These are phyloP conservation scores for Chiridota heheva DNA, from an alignment of 35 echinoderm and acorn worm species.

Conservation along the genomic window DNA sequence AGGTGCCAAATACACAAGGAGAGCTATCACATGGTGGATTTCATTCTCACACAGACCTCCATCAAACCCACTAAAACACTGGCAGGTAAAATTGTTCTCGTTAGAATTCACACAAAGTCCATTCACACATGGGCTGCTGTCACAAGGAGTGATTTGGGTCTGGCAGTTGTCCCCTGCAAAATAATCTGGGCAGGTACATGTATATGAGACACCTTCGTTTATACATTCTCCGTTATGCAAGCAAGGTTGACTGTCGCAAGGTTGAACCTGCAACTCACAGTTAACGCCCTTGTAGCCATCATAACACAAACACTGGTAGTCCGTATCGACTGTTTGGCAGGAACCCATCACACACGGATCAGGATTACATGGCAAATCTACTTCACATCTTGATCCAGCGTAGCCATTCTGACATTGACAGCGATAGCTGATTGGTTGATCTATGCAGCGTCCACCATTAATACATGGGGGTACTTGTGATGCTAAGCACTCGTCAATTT, in stretches of 20 bases:
- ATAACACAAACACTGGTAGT: constrained; percentile 72
- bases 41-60: constrained; percentile 52
- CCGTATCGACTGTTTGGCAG: constrained; percentile 70
- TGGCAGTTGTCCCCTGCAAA: constrained; percentile 75
- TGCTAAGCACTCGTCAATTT: constrained; percentile 81
- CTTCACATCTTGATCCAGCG: constrained; percentile 69
- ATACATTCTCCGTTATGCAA: constrained; percentile 69
- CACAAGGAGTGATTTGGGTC: constrained; percentile 84
- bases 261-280: constrained; percentile 70
- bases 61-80: constrained; percentile 53
- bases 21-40: constrained; percentile 44
- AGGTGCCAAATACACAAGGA: constrained; percentile 38
- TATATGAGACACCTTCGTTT: constrained; percentile 37
- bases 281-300: constrained; percentile 75
- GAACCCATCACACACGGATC: constrained; percentile 82
- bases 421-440: constrained; percentile 27
- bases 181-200: constrained; percentile 50
- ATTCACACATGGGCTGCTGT: constrained; percentile 69
- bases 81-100: constrained; percentile 48
- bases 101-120: constrained; percentile 63
- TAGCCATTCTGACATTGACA: constrained; percentile 78
- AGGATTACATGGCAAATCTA: constrained; percentile 80
- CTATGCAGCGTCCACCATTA: constrained; percentile 78
- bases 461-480: constrained; percentile 65
- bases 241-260: constrained; percentile 85